Evolutionary conservation across 2,113 vertebrate species (phyloP).

Genomic region (Nibea albiflora): DNA sequence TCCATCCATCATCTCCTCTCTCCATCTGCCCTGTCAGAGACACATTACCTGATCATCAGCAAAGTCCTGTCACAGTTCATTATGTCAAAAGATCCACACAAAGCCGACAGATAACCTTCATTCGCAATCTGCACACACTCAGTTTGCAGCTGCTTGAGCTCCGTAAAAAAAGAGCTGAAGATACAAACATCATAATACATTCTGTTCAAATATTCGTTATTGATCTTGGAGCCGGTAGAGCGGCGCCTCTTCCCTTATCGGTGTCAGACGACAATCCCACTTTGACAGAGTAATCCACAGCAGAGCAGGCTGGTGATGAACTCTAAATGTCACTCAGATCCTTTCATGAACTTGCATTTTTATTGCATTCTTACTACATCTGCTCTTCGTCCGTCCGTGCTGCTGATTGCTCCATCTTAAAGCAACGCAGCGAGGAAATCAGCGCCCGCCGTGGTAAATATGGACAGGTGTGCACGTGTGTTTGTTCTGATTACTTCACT

Average conservation of each 20-base stretch:
- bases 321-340: conserved; percentile 30
- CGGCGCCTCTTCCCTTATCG: conserved; percentile 35
- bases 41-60: background rate
- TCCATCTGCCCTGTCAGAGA: conserved; percentile 19
- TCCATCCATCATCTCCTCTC: background rate
- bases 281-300: conserved; percentile 15
- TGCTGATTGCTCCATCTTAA: background rate
- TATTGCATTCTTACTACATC: background rate
- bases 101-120: background rate
- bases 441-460: no score
- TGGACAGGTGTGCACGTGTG: no score
- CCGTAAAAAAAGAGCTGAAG: background rate
- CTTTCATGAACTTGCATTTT: conserved; percentile 2
- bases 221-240: conserved; percentile 12
- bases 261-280: background rate
- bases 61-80: conserved; percentile 25
- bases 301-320: background rate
- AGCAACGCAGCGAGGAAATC: no score
- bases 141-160: background rate
- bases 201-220: background rate
- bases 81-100: background rate
- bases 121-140: background rate
- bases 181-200: background rate
- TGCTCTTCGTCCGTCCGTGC: background rate
- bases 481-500: no score